phyloP scores from a whole-genome alignment of 2,888 invertebrate genomes.

The Julus scanicus region DNA sequence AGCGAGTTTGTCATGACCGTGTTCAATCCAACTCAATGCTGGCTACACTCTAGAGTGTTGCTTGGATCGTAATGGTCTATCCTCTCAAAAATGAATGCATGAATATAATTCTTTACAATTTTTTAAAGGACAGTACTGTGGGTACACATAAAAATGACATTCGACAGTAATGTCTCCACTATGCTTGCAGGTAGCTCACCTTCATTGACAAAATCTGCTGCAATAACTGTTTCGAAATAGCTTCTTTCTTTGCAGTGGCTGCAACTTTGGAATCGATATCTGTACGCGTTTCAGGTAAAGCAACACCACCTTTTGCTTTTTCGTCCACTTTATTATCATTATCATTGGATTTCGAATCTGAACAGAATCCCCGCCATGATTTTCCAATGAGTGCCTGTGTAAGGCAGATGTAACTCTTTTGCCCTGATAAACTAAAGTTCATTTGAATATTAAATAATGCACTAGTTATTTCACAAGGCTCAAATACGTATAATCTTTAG shows the following conservation, averaged over 20 bases:
- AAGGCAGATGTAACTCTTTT: not conserved
- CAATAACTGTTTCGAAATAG: not conserved
- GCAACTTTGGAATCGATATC: too few relatives aligned
- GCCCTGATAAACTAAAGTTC: not conserved
- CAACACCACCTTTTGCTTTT: not conserved
- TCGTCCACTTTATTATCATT: not conserved
- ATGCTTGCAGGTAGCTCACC: not conserved
- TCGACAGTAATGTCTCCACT: not conserved
- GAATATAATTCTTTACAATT: too few relatives aligned
- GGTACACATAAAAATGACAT: too few relatives aligned
- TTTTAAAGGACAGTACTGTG: too few relatives aligned
- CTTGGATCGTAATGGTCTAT: too few relatives aligned
- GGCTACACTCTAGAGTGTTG: too few relatives aligned
- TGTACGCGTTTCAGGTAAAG: not conserved
- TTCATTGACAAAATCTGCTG: conserved; percentile 24
- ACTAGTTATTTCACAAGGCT: not conserved
- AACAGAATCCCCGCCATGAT: not conserved
- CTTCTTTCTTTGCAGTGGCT: not conserved
- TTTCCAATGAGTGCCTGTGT: not conserved
- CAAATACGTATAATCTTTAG: not conserved
- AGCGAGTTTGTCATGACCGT: conserved; percentile 10
- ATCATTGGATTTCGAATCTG: not conserved
- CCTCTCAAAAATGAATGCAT: too few relatives aligned
- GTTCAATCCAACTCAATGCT: too few relatives aligned
- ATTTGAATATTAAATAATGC: not conserved